Evolutionary conservation across 1,140 invertebrate species (phyloP).

Genomic region (Pantala flavescens): DNA sequence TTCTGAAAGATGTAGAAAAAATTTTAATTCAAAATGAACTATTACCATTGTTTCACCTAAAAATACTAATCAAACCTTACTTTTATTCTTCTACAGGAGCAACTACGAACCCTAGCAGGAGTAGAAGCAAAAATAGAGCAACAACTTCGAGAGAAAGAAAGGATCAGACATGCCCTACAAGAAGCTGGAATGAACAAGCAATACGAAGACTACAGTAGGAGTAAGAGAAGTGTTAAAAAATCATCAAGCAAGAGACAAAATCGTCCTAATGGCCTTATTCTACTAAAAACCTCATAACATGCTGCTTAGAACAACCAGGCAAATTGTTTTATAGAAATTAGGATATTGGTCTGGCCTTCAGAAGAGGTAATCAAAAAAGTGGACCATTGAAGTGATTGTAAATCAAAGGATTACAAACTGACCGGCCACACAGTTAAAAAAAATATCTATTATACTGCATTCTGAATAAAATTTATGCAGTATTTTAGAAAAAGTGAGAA

Average conservation of each 20-base stretch:
- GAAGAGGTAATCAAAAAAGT: background rate
- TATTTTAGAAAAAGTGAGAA: slow-evolving; percentile 5
- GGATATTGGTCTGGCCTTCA: background rate
- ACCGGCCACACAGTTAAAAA: background rate
- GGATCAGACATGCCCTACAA: slow-evolving; percentile 19
- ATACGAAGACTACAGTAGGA: slow-evolving; percentile 33
- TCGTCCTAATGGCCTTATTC: too few species aligned
- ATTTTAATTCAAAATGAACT: too few species aligned
- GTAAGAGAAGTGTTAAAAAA: background rate
- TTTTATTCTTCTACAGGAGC: slow-evolving; percentile 18
- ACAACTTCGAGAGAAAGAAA: slow-evolving; percentile 20
- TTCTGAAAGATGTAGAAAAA: too few species aligned
- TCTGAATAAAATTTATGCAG: background rate
- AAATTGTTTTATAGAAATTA: background rate
- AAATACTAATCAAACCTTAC: background rate
- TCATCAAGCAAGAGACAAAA: background rate
- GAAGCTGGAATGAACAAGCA: slow-evolving; percentile 25
- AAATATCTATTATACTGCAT: background rate
- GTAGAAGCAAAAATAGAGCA: slow-evolving; percentile 20
- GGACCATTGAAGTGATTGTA: slow-evolving; percentile 1
- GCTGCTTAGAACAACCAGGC: background rate
- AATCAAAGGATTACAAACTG: background rate
- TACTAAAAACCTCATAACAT: background rate
- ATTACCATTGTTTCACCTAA: too few species aligned
- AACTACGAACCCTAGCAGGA: slow-evolving; percentile 19